Base-by-base conservation (phyloP, 2,113 vertebrate species). In the Gallinago jamesoni region DNA sequence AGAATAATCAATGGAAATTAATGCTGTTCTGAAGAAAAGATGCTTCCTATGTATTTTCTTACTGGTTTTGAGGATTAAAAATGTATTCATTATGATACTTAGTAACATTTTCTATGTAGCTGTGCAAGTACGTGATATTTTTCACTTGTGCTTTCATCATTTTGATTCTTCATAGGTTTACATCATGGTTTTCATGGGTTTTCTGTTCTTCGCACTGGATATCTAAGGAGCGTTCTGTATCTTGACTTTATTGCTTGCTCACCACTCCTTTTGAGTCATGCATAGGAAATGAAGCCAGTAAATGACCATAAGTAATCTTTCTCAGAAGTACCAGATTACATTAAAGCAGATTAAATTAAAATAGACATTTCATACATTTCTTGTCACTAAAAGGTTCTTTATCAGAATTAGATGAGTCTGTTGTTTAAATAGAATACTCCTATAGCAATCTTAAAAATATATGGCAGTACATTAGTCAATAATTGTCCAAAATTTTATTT, bases 1-100 rank as follows among this genome's bases (percentile, higher is more conserved):
- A 81, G 33, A 87, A 64, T 48, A 90, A 62, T 47, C 31, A 75
- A 12, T 9, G 18, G 7, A 68, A 81, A 67, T 28, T 39, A 43
- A 22, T 14, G 3, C 37, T 77, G 7, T 84, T 7, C 6, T 69
- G 30, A 84, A 85, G 28, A 82, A 82, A 73, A 82, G 6, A 12
- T 35, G 2, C 6, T 53, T 64, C 11, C 5, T 33, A 10, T 8
- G 3, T 50, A n/a, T 67, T 86, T 55, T 33, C 6, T 84, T 59
- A 4, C 0, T 2, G 7, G 1, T 47, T 4, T 35, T 27, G 5
- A 4, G 4, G 6, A 69, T 52, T 69, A 62, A 72, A 67, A 56
- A 37, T 10, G 1, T 43, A 21, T 50, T 37, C 4, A 2, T 72
- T 37, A 25, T 55, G 15, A 2, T 67, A 47, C 31, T 59, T 84